phyloP scores from a whole-genome alignment of 2,113 vertebrate genomes.

The Phocoena phocoena region DNA sequence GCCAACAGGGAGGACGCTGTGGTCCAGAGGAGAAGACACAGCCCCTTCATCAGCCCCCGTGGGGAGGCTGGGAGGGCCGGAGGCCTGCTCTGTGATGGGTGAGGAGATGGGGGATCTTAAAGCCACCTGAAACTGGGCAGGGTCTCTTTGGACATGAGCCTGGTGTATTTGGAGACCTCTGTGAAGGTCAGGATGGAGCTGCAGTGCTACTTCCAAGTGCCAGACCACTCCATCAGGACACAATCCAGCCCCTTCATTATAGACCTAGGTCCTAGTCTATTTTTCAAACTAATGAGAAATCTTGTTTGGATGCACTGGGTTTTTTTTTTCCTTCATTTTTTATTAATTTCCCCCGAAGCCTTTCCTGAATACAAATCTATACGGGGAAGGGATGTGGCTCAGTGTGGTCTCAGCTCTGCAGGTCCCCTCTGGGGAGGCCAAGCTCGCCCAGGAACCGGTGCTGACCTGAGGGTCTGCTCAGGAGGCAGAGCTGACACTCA shows the following conservation, averaged over 20 bases:
- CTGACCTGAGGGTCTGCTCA: neutral
- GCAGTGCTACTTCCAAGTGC: neutral
- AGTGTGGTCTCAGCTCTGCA: fast-evolving
- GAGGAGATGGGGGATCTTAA: neutral
- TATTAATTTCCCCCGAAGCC: slow-evolving; percentile 39
- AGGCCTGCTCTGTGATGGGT: neutral
- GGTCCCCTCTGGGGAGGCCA: neutral
- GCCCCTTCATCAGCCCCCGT: neutral
- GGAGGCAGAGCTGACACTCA: neutral
- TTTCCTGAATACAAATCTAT: neutral
- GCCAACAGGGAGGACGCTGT: neutral
- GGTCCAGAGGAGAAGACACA: neutral
- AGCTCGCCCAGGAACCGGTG: neutral
- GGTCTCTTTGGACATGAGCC: neutral
- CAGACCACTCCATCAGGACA: slow-evolving; percentile 64
- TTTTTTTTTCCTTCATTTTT: neutral
- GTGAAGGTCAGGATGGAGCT: slow-evolving; percentile 1
- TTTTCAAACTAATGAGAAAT: slow-evolving; percentile 69
- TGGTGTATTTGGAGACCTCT: neutral
- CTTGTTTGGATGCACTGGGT: neutral
- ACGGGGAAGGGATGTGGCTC: fast-evolving
- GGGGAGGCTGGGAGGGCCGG: too few relatives aligned
- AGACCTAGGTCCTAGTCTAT: slow-evolving; percentile 15
- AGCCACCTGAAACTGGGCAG: neutral
- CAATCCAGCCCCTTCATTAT: slow-evolving; percentile 50